phyloP scores from a whole-genome alignment of 1,140 invertebrate species.

The Drosophila tsacasi region DNA sequence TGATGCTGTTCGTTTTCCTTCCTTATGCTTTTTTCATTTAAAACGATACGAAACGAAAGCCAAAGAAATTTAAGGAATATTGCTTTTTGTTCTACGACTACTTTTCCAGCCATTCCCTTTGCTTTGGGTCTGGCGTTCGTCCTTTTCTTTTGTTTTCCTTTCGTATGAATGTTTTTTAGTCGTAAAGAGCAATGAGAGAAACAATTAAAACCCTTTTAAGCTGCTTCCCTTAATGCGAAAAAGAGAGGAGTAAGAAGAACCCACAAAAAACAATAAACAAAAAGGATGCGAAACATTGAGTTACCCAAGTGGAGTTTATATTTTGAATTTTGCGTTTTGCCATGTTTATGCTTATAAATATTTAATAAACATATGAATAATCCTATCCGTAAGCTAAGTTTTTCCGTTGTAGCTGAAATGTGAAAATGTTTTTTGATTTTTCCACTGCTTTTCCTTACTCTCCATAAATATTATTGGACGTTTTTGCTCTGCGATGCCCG shows the following conservation, averaged over 20 bases:
- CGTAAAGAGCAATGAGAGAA: constrained; percentile 35
- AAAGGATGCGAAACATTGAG: constrained; percentile 18
- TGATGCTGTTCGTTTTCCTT: constrained; percentile 37
- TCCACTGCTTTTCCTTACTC: constrained; percentile 29
- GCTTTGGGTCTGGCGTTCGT: constrained; percentile 43
- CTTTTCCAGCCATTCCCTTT: constrained; percentile 22
- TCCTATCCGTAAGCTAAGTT: constrained; percentile 63
- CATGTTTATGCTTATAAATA: constrained; percentile 63
- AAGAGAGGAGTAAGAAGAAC: constrained; percentile 10
- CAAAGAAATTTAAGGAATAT: constrained; percentile 52
- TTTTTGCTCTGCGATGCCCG: constrained; percentile 51
- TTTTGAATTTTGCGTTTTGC: constrained; percentile 63
- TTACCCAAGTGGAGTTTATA: constrained; percentile 46
- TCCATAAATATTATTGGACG: constrained; percentile 41
- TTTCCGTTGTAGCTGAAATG: constrained; percentile 82
- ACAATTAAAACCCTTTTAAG: constrained; percentile 54
- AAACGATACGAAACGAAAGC: constrained; percentile 40
- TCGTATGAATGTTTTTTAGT: constrained; percentile 52
- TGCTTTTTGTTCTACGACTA: constrained; percentile 69
- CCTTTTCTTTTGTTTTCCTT: constrained; percentile 36
- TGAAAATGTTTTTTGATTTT: constrained; percentile 62
- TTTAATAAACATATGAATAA: constrained; percentile 58
- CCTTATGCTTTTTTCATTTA: constrained; percentile 48
- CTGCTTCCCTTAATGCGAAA: constrained; percentile 52
- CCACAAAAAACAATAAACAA: constrained; percentile 19